phyloP scores from a whole-genome alignment of 2,888 invertebrate genomes.

The Heliothis peltigera region DNA sequence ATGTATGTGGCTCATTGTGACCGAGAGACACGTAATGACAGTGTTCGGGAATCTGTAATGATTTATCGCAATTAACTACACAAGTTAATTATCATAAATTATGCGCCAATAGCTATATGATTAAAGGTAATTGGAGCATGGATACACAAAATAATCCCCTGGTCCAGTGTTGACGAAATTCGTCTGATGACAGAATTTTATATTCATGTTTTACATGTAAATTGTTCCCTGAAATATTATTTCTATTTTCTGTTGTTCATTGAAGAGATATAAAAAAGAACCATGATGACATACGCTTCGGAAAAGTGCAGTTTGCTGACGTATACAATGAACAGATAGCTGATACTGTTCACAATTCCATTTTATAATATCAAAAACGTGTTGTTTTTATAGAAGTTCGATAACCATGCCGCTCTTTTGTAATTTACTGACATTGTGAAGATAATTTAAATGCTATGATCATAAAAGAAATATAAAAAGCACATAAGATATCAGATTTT shows the following conservation, averaged over 20 bases:
- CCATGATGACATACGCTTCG: conserved; percentile 23
- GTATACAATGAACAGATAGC: conserved; percentile 50
- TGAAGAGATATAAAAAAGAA: conserved; percentile 37
- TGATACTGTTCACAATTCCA: conserved; percentile 18
- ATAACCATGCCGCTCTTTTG: conserved; percentile 38
- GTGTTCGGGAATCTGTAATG: conserved; percentile 34
- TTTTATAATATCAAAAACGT: conserved; percentile 42
- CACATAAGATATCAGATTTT: no score
- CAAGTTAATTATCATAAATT: conserved; percentile 44
- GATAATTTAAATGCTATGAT: no score
- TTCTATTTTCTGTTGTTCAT: conserved; percentile 26
- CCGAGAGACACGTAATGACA: conserved; percentile 24
- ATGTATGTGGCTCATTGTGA: conserved; percentile 22
- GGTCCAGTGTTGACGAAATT: conserved; percentile 16
- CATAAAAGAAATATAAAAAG: no score
- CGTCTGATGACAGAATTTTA: conserved; percentile 22
- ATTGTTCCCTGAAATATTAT: conserved; percentile 38
- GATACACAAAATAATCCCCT: conserved; percentile 32
- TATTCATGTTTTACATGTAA: conserved; percentile 39
- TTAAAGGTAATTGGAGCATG: conserved; percentile 29
- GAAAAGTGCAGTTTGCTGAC: conserved; percentile 38
- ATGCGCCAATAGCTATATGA: conserved; percentile 24
- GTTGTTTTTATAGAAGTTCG: conserved; percentile 39
- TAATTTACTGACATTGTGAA: conserved; percentile 24
- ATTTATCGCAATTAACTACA: conserved; percentile 28